phyloP scores from a whole-genome alignment of 2,888 invertebrate genomes.

The Agrochola lota region DNA sequence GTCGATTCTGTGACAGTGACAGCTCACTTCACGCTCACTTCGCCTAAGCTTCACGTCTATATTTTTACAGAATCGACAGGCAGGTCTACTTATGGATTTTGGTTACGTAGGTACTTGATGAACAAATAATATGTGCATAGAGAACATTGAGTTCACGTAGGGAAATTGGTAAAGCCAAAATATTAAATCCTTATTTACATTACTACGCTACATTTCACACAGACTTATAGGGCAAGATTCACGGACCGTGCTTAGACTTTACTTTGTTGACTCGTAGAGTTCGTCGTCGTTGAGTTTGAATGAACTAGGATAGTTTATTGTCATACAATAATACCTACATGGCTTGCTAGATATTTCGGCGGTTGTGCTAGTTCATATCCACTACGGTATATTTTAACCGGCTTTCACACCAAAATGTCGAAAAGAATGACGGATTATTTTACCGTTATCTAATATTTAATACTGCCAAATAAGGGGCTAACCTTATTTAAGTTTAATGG shows the following conservation, averaged over 20 bases:
- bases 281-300: background rate
- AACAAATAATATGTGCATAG: too few relatives aligned
- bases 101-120: too few relatives aligned
- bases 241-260: too few relatives aligned
- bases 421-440: slow-evolving; percentile 15
- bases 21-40: too few relatives aligned
- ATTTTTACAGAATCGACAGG: too few relatives aligned
- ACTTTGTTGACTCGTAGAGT: too few relatives aligned
- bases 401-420: slow-evolving; percentile 10
- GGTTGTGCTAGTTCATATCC: background rate
- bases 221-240: too few relatives aligned
- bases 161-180: background rate
- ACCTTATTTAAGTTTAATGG: background rate
- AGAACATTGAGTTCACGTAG: background rate
- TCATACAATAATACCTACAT: background rate
- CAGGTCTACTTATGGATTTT: too few relatives aligned
- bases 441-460: slow-evolving; percentile 28
- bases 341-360: background rate
- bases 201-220: background rate
- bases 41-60: too few relatives aligned
- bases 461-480: slow-evolving; percentile 25
- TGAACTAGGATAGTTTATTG: background rate
- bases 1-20: too few relatives aligned
- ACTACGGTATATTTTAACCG: background rate
- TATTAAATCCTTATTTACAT: background rate